These are phyloP conservation scores for Lamellibrachia columna DNA, from an alignment of 2,888 invertebrate species.

Conservation along the genomic window DNA sequence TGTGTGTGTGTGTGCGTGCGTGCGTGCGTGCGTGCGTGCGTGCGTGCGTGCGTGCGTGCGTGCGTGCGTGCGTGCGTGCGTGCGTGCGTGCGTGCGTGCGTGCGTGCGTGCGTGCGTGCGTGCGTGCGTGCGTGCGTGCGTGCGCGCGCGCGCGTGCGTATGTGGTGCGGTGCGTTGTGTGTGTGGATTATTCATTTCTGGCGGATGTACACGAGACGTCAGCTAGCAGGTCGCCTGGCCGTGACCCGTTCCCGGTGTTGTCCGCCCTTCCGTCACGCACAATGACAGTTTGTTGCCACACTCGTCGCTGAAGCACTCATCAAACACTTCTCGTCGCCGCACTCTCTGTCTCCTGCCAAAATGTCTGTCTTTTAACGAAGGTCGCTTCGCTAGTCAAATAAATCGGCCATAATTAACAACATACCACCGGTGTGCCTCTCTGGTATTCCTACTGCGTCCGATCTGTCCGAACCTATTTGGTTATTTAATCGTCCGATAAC, in stretches of 20 bases:
- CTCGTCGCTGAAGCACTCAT: not conserved
- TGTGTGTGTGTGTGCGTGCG: not conserved
- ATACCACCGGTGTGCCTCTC: not conserved
- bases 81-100: not conserved
- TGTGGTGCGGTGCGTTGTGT: not conserved
- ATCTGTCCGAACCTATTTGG: not conserved
- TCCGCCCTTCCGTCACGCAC: not conserved
- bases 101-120: not conserved
- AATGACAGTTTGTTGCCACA: not conserved
- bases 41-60: not conserved
- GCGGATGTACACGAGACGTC: not conserved
- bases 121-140: not conserved
- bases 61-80: not conserved
- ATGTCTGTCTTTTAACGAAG: not conserved
- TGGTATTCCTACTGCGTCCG: not conserved
- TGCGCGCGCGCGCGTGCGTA: not conserved
- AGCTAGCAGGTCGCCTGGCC: not conserved
- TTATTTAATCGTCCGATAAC: not conserved
- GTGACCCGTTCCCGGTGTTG: not conserved
- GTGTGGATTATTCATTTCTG: not conserved
- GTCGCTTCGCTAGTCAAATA: not conserved
- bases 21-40: not conserved
- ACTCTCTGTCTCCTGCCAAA: not conserved
- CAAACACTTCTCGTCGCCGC: not conserved
- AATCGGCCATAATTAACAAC: constrained; percentile 10